Conservation (phyloP, 1,140 invertebrate species). For the Drosophila micromelanica region DNA sequence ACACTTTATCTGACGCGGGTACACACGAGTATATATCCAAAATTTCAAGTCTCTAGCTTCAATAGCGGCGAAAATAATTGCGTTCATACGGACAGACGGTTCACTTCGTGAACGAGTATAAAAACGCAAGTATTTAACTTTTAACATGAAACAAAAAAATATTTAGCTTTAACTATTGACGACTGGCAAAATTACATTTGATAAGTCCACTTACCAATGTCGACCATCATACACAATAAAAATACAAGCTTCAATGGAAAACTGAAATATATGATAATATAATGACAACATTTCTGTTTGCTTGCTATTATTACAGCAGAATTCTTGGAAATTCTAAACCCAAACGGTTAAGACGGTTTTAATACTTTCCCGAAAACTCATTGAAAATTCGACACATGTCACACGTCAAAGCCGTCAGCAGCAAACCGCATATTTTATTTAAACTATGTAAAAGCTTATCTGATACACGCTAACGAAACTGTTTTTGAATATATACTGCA, state of each 20-base stretch:
- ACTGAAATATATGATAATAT: background rate
- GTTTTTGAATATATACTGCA: slow-evolving; percentile 20
- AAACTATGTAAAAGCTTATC: background rate
- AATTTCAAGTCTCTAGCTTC: too few relatives aligned
- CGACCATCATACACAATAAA: background rate
- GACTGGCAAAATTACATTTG: background rate
- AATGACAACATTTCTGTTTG: background rate
- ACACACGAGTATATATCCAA: too few relatives aligned
- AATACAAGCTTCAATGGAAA: slow-evolving; percentile 1
- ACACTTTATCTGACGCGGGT: too few relatives aligned
- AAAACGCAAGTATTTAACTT: too few relatives aligned
- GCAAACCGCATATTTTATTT: slow-evolving; percentile 15
- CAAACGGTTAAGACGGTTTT: background rate
- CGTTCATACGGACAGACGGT: too few relatives aligned
- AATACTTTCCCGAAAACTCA: background rate
- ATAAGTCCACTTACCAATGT: background rate
- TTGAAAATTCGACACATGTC: slow-evolving; percentile 19
- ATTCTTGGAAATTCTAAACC: slow-evolving; percentile 5
- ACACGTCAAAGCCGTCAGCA: background rate
- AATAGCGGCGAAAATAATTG: too few relatives aligned
- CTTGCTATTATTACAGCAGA: background rate
- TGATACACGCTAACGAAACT: background rate
- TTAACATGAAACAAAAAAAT: background rate
- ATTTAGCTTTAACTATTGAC: background rate
- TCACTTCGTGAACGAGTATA: too few relatives aligned